Conservation (phyloP, 2,888 invertebrate species). For the Latrodectus hesperus region DNA sequence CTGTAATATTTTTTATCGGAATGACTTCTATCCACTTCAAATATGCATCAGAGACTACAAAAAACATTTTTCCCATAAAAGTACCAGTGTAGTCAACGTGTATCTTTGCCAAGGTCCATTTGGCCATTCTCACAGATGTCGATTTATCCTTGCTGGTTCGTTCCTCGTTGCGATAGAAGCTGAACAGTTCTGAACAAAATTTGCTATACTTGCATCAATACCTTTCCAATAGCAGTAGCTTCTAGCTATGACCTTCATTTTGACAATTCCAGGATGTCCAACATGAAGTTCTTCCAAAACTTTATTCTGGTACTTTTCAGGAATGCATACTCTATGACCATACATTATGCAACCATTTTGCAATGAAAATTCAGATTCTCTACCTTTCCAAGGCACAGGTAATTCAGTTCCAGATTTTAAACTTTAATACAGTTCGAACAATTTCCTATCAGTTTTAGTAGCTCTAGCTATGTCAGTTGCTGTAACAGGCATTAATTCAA, state of each 20-base stretch:
- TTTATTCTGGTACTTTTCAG: conserved; percentile 25
- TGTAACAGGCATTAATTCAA: conserved; percentile 57
- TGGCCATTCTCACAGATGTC: background rate
- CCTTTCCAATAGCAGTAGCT: conserved; percentile 48
- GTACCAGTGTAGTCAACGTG: no score
- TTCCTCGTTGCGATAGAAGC: conserved; percentile 37
- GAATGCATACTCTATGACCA: conserved; percentile 54
- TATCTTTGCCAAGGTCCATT: no score
- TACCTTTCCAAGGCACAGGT: conserved; percentile 54
- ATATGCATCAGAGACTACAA: no score
- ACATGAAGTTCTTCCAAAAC: conserved; percentile 27
- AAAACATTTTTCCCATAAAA: no score
- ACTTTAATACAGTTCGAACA: conserved; percentile 54
- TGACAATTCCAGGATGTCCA: conserved; percentile 39
- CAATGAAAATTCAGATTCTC: conserved; percentile 56
- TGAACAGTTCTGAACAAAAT: conserved; percentile 42
- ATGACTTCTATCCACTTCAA: conserved; percentile 57
- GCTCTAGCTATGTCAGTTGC: conserved; percentile 55
- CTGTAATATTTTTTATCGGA: conserved; percentile 30
- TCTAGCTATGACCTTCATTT: conserved; percentile 45
- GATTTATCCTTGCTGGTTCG: conserved; percentile 36
- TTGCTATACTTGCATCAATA: conserved; percentile 38
- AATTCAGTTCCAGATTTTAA: conserved; percentile 56
- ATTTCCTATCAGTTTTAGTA: conserved; percentile 56
- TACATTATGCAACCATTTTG: conserved; percentile 55